Evolutionary conservation across 2,113 vertebrate genomes (phyloP).

Genomic region (Serilophus lunatus): DNA sequence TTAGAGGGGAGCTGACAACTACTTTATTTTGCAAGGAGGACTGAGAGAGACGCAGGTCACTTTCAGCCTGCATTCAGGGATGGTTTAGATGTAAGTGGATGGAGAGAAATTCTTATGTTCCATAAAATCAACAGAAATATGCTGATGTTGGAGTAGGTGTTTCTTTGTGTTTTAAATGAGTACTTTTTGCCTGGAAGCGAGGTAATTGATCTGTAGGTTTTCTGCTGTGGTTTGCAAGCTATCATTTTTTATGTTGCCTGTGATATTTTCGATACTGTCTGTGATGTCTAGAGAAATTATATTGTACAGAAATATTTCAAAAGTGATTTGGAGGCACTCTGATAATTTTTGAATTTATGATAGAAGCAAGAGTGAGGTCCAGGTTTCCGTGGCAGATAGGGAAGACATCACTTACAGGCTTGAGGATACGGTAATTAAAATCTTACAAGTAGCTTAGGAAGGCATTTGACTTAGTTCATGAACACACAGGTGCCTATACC

Average conservation of each 20-base stretch:
- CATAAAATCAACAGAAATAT: background rate
- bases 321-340: background rate
- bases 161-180: background rate
- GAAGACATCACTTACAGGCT: background rate
- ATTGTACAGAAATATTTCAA: background rate
- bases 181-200: background rate
- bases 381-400: background rate
- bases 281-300: background rate
- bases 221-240: conserved; percentile 3
- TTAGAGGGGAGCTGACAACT: background rate
- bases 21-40: background rate
- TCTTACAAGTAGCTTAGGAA: background rate
- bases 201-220: background rate
- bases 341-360: background rate
- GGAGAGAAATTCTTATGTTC: background rate
- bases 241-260: background rate
- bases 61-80: background rate
- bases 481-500: background rate
- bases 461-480: background rate
- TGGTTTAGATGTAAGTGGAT: background rate
- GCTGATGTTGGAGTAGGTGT: background rate
- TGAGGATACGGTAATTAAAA: background rate
- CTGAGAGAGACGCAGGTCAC: background rate
- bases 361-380: background rate
- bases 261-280: background rate